Evolutionary conservation across 2,888 invertebrate genomes (phyloP).

Genomic region (Anaspis maculata): DNA sequence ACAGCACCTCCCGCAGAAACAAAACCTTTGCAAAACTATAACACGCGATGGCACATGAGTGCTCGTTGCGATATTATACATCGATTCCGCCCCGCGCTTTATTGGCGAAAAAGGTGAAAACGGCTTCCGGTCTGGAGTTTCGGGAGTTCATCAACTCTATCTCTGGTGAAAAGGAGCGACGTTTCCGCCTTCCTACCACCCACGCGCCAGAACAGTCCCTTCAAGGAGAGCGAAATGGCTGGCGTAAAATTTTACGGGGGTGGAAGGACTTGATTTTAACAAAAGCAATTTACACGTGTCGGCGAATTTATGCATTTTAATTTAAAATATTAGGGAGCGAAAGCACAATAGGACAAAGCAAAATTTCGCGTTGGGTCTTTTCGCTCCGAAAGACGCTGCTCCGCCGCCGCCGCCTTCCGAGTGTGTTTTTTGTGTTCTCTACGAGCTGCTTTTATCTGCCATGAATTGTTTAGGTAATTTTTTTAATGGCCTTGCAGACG

Average conservation of each 20-base stretch:
- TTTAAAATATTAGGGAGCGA: conserved; percentile 18
- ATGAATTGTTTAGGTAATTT: too few species aligned
- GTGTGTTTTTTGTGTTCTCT: too few species aligned
- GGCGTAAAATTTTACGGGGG: conserved; percentile 17
- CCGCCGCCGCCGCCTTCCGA: too few species aligned
- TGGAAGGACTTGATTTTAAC: conserved; percentile 15
- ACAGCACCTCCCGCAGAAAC: conserved; percentile 2
- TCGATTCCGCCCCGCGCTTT: too few species aligned
- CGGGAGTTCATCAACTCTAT: conserved; percentile 3
- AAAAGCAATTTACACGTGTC: conserved; percentile 22
- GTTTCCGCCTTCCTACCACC: conserved; percentile 5
- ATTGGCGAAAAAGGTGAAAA: too few species aligned
- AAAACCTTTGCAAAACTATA: conserved; percentile 4
- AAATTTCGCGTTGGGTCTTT: not conserved
- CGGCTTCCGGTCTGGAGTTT: not conserved
- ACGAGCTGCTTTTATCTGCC: too few species aligned
- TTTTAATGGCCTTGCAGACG: too few species aligned
- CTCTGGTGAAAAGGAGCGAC: conserved; percentile 5
- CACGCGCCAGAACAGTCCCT: conserved; percentile 5
- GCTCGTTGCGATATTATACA: too few species aligned
- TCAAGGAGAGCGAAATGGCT: conserved; percentile 14
- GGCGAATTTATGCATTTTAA: conserved; percentile 23
- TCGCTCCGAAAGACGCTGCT: too few species aligned
- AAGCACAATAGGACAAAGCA: not conserved
- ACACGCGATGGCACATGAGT: conserved; percentile 7